Conservation (phyloP, 1,140 invertebrate genomes). For the Zaprionus nigranus region DNA sequence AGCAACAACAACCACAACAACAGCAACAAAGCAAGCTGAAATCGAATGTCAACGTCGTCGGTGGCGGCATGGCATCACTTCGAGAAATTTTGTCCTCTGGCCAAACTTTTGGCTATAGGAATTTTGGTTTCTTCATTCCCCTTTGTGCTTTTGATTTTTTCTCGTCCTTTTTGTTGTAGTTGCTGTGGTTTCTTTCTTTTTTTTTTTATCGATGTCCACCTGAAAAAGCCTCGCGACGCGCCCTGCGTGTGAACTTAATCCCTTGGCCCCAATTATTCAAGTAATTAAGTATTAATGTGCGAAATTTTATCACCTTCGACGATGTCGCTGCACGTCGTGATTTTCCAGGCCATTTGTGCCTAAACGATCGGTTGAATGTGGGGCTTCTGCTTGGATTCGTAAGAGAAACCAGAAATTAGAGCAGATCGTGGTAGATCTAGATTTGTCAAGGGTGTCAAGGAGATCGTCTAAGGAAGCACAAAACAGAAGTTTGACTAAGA, state of each 20-base stretch:
- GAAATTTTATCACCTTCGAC: constrained; percentile 77
- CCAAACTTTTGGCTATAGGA: constrained; percentile 36
- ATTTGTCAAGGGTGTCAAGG: not conserved
- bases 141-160: constrained; percentile 35
- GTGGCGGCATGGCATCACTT: constrained; percentile 80
- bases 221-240: constrained; percentile 51
- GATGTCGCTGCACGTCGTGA: constrained; percentile 62
- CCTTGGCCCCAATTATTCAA: constrained; percentile 80
- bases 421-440: not conserved
- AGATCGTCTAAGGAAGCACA: not conserved
- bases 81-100: constrained; percentile 45
- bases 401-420: not conserved
- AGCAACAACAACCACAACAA: constrained; percentile 40
- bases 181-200: constrained; percentile 34
- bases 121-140: constrained; percentile 21
- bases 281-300: constrained; percentile 83
- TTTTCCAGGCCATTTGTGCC: constrained; percentile 77
- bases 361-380: constrained; percentile 63
- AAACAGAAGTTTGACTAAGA: not conserved
- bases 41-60: constrained; percentile 79
- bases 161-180: not conserved
- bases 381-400: constrained; percentile 45
- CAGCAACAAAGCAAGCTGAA: constrained; percentile 35
- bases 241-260: constrained; percentile 75
- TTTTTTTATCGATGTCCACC: constrained; percentile 50